A percentile compares a stretch with the other conserved stretches of the same genome.
Evolutionary conservation across 2,113 vertebrate species (phyloP).

Genomic region (Erythrolamprus reginae): DNA sequence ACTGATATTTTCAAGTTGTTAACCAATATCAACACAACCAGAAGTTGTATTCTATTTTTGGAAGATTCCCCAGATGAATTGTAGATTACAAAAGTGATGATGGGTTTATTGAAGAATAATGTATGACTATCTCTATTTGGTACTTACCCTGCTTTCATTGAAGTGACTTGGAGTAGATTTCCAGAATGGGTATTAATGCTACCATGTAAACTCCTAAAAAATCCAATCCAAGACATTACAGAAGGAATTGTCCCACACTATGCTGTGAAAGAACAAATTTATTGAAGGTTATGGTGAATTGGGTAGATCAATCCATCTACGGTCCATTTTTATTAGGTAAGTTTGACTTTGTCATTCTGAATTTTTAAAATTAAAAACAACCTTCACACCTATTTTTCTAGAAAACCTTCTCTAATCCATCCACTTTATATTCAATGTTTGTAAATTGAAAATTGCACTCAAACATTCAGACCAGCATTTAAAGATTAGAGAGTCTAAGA

Average conservation of each 20-base stretch:
- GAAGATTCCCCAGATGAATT: not conserved
- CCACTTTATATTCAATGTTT: not conserved
- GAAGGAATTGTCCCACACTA: not conserved
- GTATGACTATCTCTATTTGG: not conserved
- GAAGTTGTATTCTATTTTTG: not conserved
- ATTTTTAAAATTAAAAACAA: not conserved
- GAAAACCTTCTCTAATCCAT: not conserved
- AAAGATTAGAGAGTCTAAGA: not conserved
- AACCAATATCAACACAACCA: not conserved
- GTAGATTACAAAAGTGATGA: not conserved
- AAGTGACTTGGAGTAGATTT: not conserved
- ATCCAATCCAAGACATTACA: not conserved
- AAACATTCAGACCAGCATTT: not conserved
- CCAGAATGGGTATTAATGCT: not conserved
- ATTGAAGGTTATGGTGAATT: not conserved
- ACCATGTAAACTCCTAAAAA: not conserved
- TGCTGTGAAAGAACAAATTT: not conserved
- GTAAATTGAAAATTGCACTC: not conserved
- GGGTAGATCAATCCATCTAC: not conserved
- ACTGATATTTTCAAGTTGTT: not conserved
- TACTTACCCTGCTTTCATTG: not conserved
- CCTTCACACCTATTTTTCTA: not conserved
- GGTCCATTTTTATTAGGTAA: not conserved
- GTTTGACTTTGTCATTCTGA: not conserved
- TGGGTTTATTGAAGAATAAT: not conserved